phyloP scores from a whole-genome alignment of 2,888 invertebrate species.

The Mactromeris polynyma region DNA sequence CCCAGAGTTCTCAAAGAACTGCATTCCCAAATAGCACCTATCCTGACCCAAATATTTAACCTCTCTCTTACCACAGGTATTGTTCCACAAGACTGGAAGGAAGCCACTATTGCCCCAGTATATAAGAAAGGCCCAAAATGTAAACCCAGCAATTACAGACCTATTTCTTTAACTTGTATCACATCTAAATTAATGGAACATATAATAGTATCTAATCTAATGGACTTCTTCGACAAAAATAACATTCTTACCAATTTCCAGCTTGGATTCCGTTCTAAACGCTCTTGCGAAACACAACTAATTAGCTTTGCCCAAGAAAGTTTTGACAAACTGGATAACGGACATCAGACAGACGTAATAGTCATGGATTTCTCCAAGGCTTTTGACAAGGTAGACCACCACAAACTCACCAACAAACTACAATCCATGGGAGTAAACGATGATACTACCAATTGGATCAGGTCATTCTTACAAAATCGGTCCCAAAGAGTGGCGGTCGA shows the following conservation, averaged over 20 bases:
- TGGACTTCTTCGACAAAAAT: constrained; percentile 32
- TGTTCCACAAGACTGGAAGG: constrained; percentile 47
- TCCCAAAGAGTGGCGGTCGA: constrained; percentile 41
- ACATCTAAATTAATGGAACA: constrained; percentile 54
- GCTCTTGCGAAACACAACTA: constrained; percentile 49
- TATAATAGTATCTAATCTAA: constrained; percentile 46
- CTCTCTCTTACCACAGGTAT: constrained; percentile 23
- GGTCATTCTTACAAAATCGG: constrained; percentile 34
- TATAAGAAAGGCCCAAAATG: constrained; percentile 39
- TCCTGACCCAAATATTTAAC: constrained; percentile 30
- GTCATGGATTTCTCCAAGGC: too few species aligned
- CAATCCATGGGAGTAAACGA: constrained; percentile 15
- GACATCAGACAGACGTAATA: constrained; percentile 41
- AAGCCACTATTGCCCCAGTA: constrained; percentile 24
- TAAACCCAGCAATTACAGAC: constrained; percentile 53
- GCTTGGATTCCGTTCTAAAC: constrained; percentile 52
- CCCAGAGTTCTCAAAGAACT: constrained; percentile 43
- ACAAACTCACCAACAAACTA: constrained; percentile 41
- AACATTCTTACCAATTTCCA: constrained; percentile 25
- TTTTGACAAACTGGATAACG: constrained; percentile 40
- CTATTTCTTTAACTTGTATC: constrained; percentile 34
- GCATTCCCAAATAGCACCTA: constrained; percentile 43
- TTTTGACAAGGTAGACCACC: constrained; percentile 28
- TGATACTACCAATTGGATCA: constrained; percentile 21
- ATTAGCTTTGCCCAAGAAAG: constrained; percentile 45